These are phyloP conservation scores for Agrotis puta DNA, from an alignment of 2,888 invertebrate genomes.

Conservation along the genomic window DNA sequence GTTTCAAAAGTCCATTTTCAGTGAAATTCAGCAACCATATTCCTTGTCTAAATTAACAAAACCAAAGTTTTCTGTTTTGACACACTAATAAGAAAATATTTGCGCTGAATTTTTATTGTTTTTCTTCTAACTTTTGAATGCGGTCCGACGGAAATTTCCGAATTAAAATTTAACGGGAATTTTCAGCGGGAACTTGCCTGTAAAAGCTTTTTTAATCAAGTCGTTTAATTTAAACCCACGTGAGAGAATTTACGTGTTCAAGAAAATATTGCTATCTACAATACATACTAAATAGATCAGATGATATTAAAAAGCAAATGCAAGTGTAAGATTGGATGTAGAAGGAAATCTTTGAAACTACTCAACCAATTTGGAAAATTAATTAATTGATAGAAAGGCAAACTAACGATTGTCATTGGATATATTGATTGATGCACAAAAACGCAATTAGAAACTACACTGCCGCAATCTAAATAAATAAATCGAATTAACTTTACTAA, in stretches of 20 bases:
- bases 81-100: slow-evolving; percentile 40
- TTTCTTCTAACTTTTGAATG: slow-evolving; percentile 28
- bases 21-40: background rate
- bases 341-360: no score
- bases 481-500: no score
- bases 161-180: slow-evolving; percentile 45
- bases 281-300: no score
- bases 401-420: no score
- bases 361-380: no score
- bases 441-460: no score
- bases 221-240: slow-evolving; percentile 12
- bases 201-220: slow-evolving; percentile 56
- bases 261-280: background rate
- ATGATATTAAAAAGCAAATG: no score
- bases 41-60: slow-evolving; percentile 15
- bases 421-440: no score
- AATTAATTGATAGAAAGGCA: no score
- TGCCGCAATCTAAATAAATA: no score
- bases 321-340: no score
- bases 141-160: slow-evolving; percentile 29
- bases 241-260: background rate
- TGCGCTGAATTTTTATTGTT: slow-evolving; percentile 23
- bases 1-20: background rate
- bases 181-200: slow-evolving; percentile 31
- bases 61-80: slow-evolving; percentile 24